Base-by-base conservation (phyloP, 2,888 invertebrate genomes). In the Hymenopus coronatus region DNA sequence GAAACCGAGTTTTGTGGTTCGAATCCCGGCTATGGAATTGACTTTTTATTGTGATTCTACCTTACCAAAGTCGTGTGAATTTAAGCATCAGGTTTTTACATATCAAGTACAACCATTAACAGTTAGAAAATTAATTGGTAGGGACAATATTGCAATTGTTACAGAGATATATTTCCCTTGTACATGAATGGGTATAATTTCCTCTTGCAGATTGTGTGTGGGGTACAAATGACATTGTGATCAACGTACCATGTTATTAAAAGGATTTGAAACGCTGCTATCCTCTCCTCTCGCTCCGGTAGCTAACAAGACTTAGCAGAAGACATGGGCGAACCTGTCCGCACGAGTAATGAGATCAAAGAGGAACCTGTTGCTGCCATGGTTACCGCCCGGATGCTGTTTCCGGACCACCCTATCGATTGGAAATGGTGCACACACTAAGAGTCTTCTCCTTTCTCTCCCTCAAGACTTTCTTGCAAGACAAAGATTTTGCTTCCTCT, bases 291-390 rank as follows among this genome's bases (percentile, higher is more conserved):
- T 40, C 40, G 54, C 54, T 25, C 54, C 20, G 25, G 20, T 70
- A 25, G 54, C 46, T 85, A 40, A 40, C 46, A 46, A 54, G 85
- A 70, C 20, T 20, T 70, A 70, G 25, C 20, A 25, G 54, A 70
- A 70, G 54, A 70, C 54, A 6, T 2, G 40, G 20, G 20, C 20
- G 54, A 8, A 70, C 14, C 54, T 70, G 54, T 20, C 54, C 54
- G 20, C 15, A 54, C 15, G 46, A 85, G 85, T 46, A 46, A 54
- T 85, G 46, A 85, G 54, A 81, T 70, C 46, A 85, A 85, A 85
- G 54, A 85, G 46, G 25, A 85, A 86, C 86, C 86, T 86, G 86
- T 86, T 86, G 86, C 86, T 70, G 70, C 81, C 86, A 86, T 86
- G 81, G 85, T 85, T 85, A 85, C 85, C 85, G 85, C n/a, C 40